Base-by-base conservation (phyloP, 2,113 vertebrate genomes). In the Odocoileus hemionus region DNA sequence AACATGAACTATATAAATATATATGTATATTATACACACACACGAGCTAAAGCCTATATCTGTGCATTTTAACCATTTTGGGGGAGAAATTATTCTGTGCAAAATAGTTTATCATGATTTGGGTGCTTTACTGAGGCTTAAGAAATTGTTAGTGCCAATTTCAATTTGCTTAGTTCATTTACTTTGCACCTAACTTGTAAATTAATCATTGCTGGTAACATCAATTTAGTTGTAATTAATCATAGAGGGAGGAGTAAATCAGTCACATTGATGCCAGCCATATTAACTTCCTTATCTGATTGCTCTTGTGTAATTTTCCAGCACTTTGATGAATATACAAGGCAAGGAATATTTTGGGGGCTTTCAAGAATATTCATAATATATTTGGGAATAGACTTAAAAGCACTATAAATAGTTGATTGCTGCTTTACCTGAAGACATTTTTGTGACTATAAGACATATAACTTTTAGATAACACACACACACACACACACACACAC, bases 211-310 rank as follows among this genome's bases (percentile, higher is more conserved):
- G 98, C 98, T 98, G 98, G 98, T 98, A 99, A 98, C 98, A 98
- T 98, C 98, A 99, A 98, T 99, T 99, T 99, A 93, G 92, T 97
- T 98, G 98, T 98, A 99, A 99, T 99, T 99, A 99, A 99, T 99
- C 98, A 99, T 98, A 98, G 91, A 98, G 97, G 98, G 98, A 98
- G 98, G 97, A 98, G 98, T 95, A 98, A 98, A 97, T 97, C 97
- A 98, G 98, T 98, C 97, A 80, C 94, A 92, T 50, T 98, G 98
- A 98, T 98, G 94, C 98, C 98, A 98, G 96, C 97, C 96, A 91
- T 96, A 98, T 98, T 99, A 99, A 97, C 98, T 98, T 91, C 28
- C 47, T 98, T 98, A 98, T 98, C 98, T 98, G 98, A 99, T 98
- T 98, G 97, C 94, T 98, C 92, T 98, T 93, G 90, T 98, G 86